phyloP scores from a whole-genome alignment of 1,140 invertebrate genomes.

The Monochamus saltuarius region DNA sequence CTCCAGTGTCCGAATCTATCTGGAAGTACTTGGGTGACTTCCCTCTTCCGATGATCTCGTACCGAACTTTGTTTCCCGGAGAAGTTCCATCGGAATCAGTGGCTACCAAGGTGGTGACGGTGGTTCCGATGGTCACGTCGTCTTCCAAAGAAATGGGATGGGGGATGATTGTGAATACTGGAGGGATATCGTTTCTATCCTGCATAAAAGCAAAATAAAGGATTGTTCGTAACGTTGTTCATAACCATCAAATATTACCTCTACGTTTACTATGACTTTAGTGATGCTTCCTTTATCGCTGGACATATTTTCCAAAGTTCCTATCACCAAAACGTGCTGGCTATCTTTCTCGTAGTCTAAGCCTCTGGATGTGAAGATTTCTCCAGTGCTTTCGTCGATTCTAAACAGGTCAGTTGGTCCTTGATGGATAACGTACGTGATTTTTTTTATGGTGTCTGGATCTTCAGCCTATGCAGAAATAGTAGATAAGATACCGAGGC shows the following conservation, averaged over 20 bases:
- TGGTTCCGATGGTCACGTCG: slow-evolving; percentile 75
- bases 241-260: slow-evolving; percentile 56
- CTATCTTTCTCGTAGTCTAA: slow-evolving; percentile 78
- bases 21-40: slow-evolving; percentile 82
- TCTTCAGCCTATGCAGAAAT: slow-evolving; percentile 62
- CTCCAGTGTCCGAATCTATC: slow-evolving; percentile 80
- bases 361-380: slow-evolving; percentile 71
- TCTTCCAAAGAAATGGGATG: slow-evolving; percentile 82
- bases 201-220: slow-evolving; percentile 44
- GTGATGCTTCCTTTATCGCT: slow-evolving; percentile 71
- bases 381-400: slow-evolving; percentile 76
- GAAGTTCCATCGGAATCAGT: slow-evolving; percentile 80
- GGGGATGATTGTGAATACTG: slow-evolving; percentile 78
- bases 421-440: slow-evolving; percentile 82
- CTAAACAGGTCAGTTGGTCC: slow-evolving; percentile 79
- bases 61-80: slow-evolving; percentile 76
- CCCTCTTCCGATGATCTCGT: slow-evolving; percentile 78
- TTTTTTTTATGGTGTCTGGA: slow-evolving; percentile 75
- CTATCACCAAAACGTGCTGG: slow-evolving; percentile 73
- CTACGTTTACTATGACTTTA: slow-evolving; percentile 73
- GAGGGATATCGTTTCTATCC: slow-evolving; percentile 82
- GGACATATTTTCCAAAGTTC: slow-evolving; percentile 77
- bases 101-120: slow-evolving; percentile 75
- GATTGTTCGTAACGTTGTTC: not conserved
- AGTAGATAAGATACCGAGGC: not conserved